Evolutionary conservation across 2,888 invertebrate species (phyloP).

Genomic region (Dendrolimus pini): DNA sequence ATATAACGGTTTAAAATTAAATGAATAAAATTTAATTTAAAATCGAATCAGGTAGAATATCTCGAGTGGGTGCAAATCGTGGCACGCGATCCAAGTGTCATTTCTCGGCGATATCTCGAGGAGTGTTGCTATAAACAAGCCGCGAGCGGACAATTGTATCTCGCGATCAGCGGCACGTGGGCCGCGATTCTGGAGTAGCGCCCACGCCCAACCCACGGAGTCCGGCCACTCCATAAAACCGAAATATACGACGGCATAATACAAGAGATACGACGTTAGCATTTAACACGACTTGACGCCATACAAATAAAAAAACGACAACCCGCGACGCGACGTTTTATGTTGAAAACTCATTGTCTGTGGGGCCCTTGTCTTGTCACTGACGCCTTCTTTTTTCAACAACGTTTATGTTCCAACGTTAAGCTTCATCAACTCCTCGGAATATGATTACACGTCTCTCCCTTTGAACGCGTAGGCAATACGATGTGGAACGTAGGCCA

Average conservation of each 20-base stretch:
- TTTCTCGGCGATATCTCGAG: slow-evolving; percentile 44
- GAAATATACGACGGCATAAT: slow-evolving; percentile 55
- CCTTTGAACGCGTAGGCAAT: too few relatives aligned
- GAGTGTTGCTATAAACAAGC: slow-evolving; percentile 60
- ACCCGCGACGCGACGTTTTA: slow-evolving; percentile 40
- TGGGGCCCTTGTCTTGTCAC: slow-evolving; percentile 27
- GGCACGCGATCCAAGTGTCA: slow-evolving; percentile 52
- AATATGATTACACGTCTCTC: too few relatives aligned
- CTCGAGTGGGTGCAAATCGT: too few relatives aligned
- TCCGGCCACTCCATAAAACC: slow-evolving; percentile 28
- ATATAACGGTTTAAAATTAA: too few relatives aligned
- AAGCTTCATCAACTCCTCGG: neutral
- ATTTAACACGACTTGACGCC: slow-evolving; percentile 51
- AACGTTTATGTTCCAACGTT: slow-evolving; percentile 12
- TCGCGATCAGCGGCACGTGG: slow-evolving; percentile 60
- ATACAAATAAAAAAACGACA: slow-evolving; percentile 54
- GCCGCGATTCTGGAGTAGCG: slow-evolving; percentile 65
- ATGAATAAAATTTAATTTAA: too few relatives aligned
- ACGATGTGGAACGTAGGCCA: too few relatives aligned
- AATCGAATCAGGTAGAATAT: too few relatives aligned
- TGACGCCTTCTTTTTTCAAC: slow-evolving; percentile 19
- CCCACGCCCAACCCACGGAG: slow-evolving; percentile 53
- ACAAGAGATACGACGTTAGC: slow-evolving; percentile 59
- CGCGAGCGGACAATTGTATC: slow-evolving; percentile 61
- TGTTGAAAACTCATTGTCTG: slow-evolving; percentile 51